Evolutionary conservation across 2,888 invertebrate genomes (phyloP), one percentile per base, ranked within the genome.

Genomic region (Rotaria sp.): DNA sequence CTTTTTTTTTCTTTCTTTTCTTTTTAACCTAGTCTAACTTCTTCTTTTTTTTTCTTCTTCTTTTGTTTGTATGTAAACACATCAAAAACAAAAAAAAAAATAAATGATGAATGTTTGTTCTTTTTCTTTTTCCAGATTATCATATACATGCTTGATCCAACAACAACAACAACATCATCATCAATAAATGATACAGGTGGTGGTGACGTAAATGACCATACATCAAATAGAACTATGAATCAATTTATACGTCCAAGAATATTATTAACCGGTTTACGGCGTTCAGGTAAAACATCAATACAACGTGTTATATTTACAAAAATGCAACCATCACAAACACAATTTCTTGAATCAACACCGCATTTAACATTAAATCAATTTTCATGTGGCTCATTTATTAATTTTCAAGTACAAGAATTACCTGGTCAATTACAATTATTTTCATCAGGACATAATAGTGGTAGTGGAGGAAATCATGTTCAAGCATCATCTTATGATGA

Each of bases 301-400:
- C 96, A 97, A 91, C 98, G 99, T 93, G 99, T 99, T 10, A 99
- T 99, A n/a, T 99, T 99, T 91, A 98, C 99, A 91, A 99, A 99
- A 93, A 99, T 99, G 96, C 97, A 98, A 4, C 99, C 99, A 2
- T 99, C 98, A 92, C 99, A 99, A 92, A 99, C 99, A 0, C 92
- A 99, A 86, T 99, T 99, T 91, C 92, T 99, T 88, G 99, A 99
- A 91, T 97, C 97, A 88, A 99, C 98, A 85, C 97, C 96, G 91
- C 96, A 98, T 93, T 96, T 99, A 89, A 95, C 96, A 7, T 97
- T 97, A 92, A 97, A 99, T 92, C 92, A 97, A 90, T 96, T 99
- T 88, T 96, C 96, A 89, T 97, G 97, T 91, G 94, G 94, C 84
- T 95, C 98, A 89, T 99, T 99, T 93, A 97, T 99, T 85, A 97